Evolutionary conservation across 2,888 invertebrate species (phyloP), one percentile per base, ranked within the genome.

Genomic region (Laothoe populi): DNA sequence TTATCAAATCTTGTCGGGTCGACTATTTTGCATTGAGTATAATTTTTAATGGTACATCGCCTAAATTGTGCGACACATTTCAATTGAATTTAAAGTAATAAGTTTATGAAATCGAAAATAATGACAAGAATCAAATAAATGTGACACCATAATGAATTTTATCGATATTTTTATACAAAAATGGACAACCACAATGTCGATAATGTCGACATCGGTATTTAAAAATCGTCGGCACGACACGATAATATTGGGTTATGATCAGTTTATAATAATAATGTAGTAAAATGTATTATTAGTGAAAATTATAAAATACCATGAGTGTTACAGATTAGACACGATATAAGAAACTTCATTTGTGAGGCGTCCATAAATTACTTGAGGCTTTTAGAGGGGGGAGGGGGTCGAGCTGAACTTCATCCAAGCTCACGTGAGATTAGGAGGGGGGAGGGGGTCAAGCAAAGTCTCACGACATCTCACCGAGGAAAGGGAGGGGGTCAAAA

Each of bases 211-310:
- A 44, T 35, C 24, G 48, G n/a, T 24, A 26, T 48, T 24, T n/a
- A 1, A n/a, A 48, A 53, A 53, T 35, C 59, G 66, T 63, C 67
- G 66, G 70, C 67, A 67, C 73, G 66, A 69, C 66, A 69, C 64
- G 64, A 64, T 72, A 64, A n/a, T 65, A 64, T 66, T 69, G 70
- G 66, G 66, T 70, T 60, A 63, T 53, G 49, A 11, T 23, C 23
- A 13, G 24, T 35, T 16, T 26, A 31, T 31, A 35, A 5, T 31
- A 13, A 11, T 38, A 31, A 31, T 31, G 35, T 31, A 53, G 11
- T 11, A 8, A 35, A 53, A 31, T 31, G 11, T 53, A 31, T 31
- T 53, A 35, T 53, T 53, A 53, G 53, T 16, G 19, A 53, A 53
- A 19, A 53, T 24, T 48, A 16, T 53, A 19, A 19, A 19, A 53